Conservation (phyloP, 2,888 invertebrate genomes). For the Andrena praecox region DNA sequence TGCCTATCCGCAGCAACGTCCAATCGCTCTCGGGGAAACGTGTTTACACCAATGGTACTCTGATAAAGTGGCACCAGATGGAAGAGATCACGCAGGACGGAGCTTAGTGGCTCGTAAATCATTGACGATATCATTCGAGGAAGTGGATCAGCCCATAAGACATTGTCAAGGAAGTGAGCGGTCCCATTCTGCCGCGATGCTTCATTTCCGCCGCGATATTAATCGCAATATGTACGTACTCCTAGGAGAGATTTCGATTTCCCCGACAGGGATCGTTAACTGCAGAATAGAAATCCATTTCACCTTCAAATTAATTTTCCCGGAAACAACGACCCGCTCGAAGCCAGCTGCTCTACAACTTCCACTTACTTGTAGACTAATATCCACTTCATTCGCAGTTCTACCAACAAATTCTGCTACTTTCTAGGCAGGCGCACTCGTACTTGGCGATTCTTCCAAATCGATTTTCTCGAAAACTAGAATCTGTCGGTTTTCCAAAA, state of each 20-base stretch:
- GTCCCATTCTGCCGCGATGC: conserved; percentile 36
- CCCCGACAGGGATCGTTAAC: conserved; percentile 27
- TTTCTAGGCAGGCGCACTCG: too few species aligned
- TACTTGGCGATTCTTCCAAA: too few species aligned
- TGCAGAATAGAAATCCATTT: too few species aligned
- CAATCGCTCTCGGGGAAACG: conserved; percentile 21
- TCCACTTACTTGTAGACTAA: too few species aligned
- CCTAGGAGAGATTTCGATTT: conserved; percentile 31
- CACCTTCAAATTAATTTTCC: too few species aligned
- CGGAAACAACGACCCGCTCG: too few species aligned
- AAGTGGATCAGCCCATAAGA: conserved; percentile 59
- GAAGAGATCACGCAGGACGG: conserved; percentile 55
- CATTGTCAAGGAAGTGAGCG: conserved; percentile 45
- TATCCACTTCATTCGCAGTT: too few species aligned
- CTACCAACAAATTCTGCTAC: too few species aligned
- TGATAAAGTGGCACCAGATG: conserved; percentile 55
- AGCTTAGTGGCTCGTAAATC: conserved; percentile 56
- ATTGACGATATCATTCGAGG: conserved; percentile 56
- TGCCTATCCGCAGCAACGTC: conserved; percentile 23
- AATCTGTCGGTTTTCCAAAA: too few species aligned
- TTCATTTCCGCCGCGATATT: conserved; percentile 49
- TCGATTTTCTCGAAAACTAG: too few species aligned
- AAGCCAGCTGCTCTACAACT: too few species aligned
- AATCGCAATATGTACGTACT: conserved; percentile 29
- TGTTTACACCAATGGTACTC: conserved; percentile 55